phyloP scores from a whole-genome alignment of 2,888 invertebrate species.

The Ormyrus rosae region DNA sequence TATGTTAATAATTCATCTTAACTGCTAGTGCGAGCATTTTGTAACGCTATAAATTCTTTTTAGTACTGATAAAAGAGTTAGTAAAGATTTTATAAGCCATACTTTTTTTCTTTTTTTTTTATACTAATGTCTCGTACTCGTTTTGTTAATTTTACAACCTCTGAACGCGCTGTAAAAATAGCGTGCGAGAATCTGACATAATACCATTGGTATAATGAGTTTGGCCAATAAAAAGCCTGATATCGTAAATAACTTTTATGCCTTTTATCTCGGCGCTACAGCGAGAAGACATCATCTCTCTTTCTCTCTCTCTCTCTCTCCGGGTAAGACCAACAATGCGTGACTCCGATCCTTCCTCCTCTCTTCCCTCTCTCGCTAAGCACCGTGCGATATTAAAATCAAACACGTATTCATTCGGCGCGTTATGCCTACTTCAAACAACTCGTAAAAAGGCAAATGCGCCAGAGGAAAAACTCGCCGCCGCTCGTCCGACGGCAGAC shows the following conservation, averaged over 20 bases:
- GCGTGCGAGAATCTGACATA: conserved; percentile 49
- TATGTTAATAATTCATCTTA: conserved; percentile 55
- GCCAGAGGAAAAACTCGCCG: not conserved
- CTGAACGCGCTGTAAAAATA: conserved; percentile 55
- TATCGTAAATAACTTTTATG: conserved; percentile 52
- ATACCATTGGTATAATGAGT: conserved; percentile 52
- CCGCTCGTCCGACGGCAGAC: conserved; percentile 20
- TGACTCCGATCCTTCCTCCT: not conserved
- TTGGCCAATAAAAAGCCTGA: conserved; percentile 44
- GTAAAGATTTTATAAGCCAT: conserved; percentile 54
- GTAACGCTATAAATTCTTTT: conserved; percentile 59
- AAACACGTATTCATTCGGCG: conserved; percentile 4
- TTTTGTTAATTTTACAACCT: conserved; percentile 56
- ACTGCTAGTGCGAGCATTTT: conserved; percentile 51
- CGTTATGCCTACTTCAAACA: not conserved
- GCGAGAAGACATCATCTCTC: conserved; percentile 9
- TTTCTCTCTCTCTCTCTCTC: not conserved
- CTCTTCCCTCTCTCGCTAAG: not conserved
- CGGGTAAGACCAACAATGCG: conserved; percentile 59
- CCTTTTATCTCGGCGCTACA: conserved; percentile 63
- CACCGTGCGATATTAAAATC: not conserved
- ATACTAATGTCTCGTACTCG: conserved; percentile 50
- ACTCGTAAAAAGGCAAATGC: not conserved
- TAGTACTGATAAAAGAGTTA: conserved; percentile 58
- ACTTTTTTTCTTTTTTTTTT: conserved; percentile 32